Evolutionary conservation across 2,888 invertebrate genomes (phyloP), one percentile per base, ranked within the genome.

Genomic region (Cataglyphis rosenhaueri): DNA sequence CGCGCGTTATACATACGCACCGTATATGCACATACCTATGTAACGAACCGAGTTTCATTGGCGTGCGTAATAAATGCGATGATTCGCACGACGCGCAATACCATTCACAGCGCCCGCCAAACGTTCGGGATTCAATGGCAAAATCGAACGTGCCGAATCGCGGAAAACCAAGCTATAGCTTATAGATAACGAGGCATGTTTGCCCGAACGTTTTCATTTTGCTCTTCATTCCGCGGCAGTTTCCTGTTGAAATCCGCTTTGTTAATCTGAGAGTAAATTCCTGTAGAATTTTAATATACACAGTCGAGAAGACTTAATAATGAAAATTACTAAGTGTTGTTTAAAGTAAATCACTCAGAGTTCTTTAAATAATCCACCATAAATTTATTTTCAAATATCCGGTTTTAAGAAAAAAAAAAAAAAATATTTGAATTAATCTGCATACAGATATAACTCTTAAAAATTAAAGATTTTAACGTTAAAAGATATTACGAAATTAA

Each of bases 51-150:
- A 68, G 81, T 83, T 82, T 79, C 74, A 38, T 57, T 38, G 59
- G 61, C 65, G 38, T 65, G 64, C 70, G 66, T 81, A 76, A 86
- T 84, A 86, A 82, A 82, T 65, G 48, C 62, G 75, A 81, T 75
- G 84, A 86, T 76, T 81, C 81, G 83, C 29, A 48, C 25, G 52
- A n/a, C 74, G 70, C 52, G 68, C 35, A 57, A 48, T 44, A 66
- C 57, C 82, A 61, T 82, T 79, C 85, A 79, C 59, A 48, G 35
- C n/a, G n/a, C 25, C 61, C 18, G 70, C 25, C 48, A 61, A 81
- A 57, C 57, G 32, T 52, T 66, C 10, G 66, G 38, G 29, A 1
- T 9, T 57, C 57, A 52, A 78, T 57, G 55, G 38, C 78, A 71
- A 71, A 76, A 65, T 79, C 57, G 79, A 64, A 79, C 64, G 79